Evolutionary conservation across 2,888 invertebrate genomes (phyloP).

Genomic region (Watsonalla cultraria): DNA sequence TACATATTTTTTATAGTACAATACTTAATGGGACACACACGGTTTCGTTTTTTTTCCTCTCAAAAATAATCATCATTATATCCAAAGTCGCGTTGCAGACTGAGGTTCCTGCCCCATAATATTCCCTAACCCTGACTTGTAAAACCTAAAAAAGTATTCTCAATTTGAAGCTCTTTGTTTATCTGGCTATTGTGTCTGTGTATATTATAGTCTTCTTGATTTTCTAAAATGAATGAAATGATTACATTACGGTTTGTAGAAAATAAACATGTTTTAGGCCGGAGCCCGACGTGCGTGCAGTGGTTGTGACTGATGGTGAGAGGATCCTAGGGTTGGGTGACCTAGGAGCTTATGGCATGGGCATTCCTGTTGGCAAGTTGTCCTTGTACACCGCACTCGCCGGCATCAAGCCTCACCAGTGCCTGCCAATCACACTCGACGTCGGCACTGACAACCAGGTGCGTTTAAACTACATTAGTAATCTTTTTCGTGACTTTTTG

Average conservation of each 20-base stretch:
- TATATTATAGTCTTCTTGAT: no score
- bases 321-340: constrained; percentile 98
- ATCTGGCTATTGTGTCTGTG: no score
- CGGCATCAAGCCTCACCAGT: constrained; percentile 97
- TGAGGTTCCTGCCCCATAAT: no score
- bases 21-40: no score
- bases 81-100: no score
- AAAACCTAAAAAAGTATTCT: no score
- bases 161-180: no score
- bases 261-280: constrained; percentile 77
- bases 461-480: not conserved
- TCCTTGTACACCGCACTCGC: constrained; percentile 97
- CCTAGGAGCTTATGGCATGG: constrained; percentile 98
- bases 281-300: constrained; percentile 90
- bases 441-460: constrained; percentile 96
- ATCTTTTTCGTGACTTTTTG: not conserved
- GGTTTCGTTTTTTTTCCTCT: no score
- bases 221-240: no score
- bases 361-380: constrained; percentile 98
- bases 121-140: no score
- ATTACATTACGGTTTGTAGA: not conserved
- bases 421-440: constrained; percentile 95
- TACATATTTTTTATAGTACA: no score
- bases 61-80: no score
- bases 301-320: constrained; percentile 98